A percentile compares a stretch with the other conserved stretches of the same genome.
Evolutionary conservation across 1,140 invertebrate species (phyloP).

Genomic region (Drosophila ambigua): DNA sequence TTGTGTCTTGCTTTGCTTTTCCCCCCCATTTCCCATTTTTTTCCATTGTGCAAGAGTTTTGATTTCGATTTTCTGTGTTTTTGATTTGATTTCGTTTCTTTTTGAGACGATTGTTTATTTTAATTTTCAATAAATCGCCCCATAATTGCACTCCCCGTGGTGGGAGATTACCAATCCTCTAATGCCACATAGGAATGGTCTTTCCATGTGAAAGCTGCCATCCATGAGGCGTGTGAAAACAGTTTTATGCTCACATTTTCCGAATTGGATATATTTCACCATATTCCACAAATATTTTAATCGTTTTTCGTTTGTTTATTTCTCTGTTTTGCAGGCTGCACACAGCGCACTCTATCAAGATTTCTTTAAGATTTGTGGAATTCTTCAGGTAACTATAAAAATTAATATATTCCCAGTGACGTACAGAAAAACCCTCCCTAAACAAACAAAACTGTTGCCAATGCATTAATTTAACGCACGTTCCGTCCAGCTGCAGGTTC

Average conservation of each 20-base stretch:
- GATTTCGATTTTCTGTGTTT: slow-evolving; percentile 33
- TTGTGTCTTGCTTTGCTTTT: slow-evolving; percentile 36
- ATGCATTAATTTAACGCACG: slow-evolving; percentile 6
- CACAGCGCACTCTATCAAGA: slow-evolving; percentile 28
- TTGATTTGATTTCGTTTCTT: slow-evolving; percentile 35
- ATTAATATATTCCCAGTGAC: slow-evolving; percentile 7
- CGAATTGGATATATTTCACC: slow-evolving; percentile 49
- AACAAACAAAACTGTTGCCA: slow-evolving; percentile 5
- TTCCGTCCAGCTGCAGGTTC: slow-evolving; percentile 7
- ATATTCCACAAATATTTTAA: slow-evolving; percentile 59
- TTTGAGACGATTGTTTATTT: slow-evolving; percentile 48
- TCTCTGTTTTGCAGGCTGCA: slow-evolving; percentile 50
- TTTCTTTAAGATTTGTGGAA: slow-evolving; percentile 38
- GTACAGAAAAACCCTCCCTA: too few species aligned
- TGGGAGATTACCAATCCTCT: slow-evolving; percentile 43
- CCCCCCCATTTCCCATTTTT: slow-evolving; percentile 15
- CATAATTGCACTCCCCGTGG: slow-evolving; percentile 56
- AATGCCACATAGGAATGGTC: slow-evolving; percentile 10
- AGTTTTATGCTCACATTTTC: slow-evolving; percentile 59
- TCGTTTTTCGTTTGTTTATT: slow-evolving; percentile 44
- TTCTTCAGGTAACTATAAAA: slow-evolving; percentile 56
- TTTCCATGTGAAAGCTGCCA: slow-evolving; percentile 54
- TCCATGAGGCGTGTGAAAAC: slow-evolving; percentile 64
- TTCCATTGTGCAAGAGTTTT: slow-evolving; percentile 35
- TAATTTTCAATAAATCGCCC: slow-evolving; percentile 63